These are phyloP conservation scores for Galerucella calmariensis DNA, from an alignment of 2,888 invertebrate species.

Conservation along the genomic window DNA sequence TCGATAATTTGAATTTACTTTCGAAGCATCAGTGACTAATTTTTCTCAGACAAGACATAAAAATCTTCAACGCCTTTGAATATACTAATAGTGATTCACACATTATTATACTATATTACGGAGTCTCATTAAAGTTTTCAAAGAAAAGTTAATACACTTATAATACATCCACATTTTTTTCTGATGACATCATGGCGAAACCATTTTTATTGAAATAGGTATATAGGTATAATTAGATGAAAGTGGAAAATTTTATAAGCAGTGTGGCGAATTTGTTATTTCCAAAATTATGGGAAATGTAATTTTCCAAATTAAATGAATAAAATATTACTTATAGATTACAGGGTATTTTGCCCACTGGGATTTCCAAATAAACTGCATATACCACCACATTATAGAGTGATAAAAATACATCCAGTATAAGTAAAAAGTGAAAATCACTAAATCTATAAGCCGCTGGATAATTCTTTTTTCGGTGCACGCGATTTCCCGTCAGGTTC, in stretches of 20 bases:
- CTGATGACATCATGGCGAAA: constrained; percentile 15
- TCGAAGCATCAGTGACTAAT: neutral
- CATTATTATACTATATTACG: neutral
- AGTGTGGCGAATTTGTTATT: neutral
- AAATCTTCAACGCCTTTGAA: neutral
- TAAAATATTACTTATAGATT: too few species aligned
- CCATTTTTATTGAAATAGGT: neutral
- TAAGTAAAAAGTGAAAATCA: too few species aligned
- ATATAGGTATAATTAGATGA: neutral
- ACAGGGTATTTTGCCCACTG: too few species aligned
- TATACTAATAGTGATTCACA: constrained; percentile 17
- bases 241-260: neutral
- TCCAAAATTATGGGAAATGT: too few species aligned
- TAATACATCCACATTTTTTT: constrained; percentile 13
- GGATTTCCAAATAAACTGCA: too few species aligned
- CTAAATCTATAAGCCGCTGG: too few species aligned
- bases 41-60: constrained; percentile 1
- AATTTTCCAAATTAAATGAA: too few species aligned
- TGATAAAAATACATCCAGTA: too few species aligned
- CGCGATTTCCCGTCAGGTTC: too few species aligned
- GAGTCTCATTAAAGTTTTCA: constrained; percentile 16
- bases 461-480: too few species aligned
- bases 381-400: too few species aligned
- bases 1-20: too few species aligned
- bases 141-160: constrained; percentile 20